Evolutionary conservation across 2,113 vertebrate species (phyloP).

Genomic region (Perca fluviatilis): DNA sequence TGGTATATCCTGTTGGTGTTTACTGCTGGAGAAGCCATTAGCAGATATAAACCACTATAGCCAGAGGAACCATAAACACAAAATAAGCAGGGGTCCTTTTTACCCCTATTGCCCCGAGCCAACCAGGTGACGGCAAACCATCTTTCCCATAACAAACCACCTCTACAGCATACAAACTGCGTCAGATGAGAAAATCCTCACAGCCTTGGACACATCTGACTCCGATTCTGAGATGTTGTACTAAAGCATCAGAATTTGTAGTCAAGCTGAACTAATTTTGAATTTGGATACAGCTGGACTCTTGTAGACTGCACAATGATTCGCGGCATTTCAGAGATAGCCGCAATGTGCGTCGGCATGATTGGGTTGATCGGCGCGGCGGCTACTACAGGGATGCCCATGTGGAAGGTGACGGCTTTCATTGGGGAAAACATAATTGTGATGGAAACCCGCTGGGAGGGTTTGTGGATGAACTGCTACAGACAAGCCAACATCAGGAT

Average conservation of each 20-base stretch:
- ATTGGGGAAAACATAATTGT: conserved; percentile 88
- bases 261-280: background rate
- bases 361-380: conserved; percentile 87
- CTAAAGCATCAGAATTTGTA: background rate
- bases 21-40: conserved; percentile 20
- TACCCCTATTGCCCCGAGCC: conserved; percentile 72
- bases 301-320: conserved; percentile 77
- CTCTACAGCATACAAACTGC: conserved; percentile 18
- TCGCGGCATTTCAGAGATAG: conserved; percentile 81
- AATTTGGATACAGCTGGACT: conserved; percentile 11
- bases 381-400: conserved; percentile 89
- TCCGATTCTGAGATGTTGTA: background rate
- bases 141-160: conserved; percentile 75
- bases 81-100: conserved; percentile 63
- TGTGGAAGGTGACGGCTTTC: conserved; percentile 94
- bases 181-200: conserved; percentile 6
- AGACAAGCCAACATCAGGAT: conserved; percentile 88
- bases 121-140: conserved; percentile 56
- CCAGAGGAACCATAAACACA: conserved; percentile 75
- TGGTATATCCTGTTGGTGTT: conserved; percentile 9
- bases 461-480: conserved; percentile 95
- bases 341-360: conserved; percentile 85
- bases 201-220: background rate
- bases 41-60: conserved; percentile 27
- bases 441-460: conserved; percentile 91